Percentiles rank a stretch among this genome's conserved stretches.
Conservation (phyloP, 2,888 invertebrate genomes). For the Leucoma salicis region DNA sequence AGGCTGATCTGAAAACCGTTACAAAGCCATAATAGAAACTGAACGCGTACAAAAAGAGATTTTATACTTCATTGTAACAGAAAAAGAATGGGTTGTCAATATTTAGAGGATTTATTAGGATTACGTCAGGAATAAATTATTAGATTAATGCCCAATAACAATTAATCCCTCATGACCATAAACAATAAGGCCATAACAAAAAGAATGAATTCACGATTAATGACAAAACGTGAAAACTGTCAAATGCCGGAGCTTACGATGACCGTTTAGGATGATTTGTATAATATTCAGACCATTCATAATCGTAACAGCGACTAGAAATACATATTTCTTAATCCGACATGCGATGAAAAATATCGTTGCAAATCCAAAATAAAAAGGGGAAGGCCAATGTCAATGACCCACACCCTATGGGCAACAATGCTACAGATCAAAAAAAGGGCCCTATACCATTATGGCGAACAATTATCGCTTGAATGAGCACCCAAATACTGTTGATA, state of each 20-base stretch:
- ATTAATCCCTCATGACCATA: slow-evolving; percentile 4
- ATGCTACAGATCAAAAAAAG: slow-evolving; percentile 66
- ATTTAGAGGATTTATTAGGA: neutral
- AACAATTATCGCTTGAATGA: slow-evolving; percentile 69
- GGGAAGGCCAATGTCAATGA: slow-evolving; percentile 78
- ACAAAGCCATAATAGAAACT: slow-evolving; percentile 14
- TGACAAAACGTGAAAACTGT: slow-evolving; percentile 36
- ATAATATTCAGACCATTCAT: slow-evolving; percentile 34
- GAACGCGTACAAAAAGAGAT: neutral
- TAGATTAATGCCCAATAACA: neutral
- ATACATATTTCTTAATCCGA: slow-evolving; percentile 69
- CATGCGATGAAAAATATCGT: slow-evolving; percentile 65
- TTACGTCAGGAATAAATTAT: slow-evolving; percentile 1
- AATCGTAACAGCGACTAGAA: slow-evolving; percentile 55
- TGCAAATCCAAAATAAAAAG: slow-evolving; percentile 66
- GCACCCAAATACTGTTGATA: slow-evolving; percentile 58
- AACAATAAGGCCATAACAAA: slow-evolving; percentile 15
- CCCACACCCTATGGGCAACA: slow-evolving; percentile 73
- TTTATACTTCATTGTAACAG: neutral
- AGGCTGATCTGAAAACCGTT: slow-evolving; percentile 26
- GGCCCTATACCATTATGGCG: slow-evolving; percentile 67
- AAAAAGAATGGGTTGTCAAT: slow-evolving; percentile 2
- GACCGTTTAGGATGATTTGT: slow-evolving; percentile 23
- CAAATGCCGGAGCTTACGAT: slow-evolving; percentile 46
- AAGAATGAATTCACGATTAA: slow-evolving; percentile 21